Evolutionary conservation across 2,113 vertebrate genomes (phyloP).

Genomic region (Rhizomys pruinosus): DNA sequence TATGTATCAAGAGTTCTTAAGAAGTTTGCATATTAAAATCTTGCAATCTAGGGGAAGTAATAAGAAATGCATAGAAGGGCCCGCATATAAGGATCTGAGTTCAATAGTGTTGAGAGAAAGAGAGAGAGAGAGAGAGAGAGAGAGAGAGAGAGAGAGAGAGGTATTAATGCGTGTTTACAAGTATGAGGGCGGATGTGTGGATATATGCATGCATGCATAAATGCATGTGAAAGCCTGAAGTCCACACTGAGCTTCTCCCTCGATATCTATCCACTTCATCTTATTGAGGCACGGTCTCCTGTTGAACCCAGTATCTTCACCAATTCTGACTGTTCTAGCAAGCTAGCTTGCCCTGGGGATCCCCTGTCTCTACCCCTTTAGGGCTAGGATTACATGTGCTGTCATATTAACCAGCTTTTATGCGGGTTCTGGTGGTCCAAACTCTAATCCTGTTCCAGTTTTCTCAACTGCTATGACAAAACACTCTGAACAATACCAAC

Average conservation of each 20-base stretch:
- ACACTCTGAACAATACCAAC: no score
- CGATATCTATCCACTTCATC: neutral
- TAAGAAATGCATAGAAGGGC: neutral
- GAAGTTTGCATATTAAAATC: neutral
- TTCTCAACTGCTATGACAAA: no score
- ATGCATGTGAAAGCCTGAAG: neutral
- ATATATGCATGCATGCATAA: no score
- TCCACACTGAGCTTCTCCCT: neutral
- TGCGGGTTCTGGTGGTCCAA: no score
- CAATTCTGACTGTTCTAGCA: neutral
- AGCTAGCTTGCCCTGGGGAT: neutral
- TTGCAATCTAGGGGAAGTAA: neutral
- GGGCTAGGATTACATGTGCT: neutral
- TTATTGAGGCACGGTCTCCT: neutral
- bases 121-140: no score
- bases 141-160: no score
- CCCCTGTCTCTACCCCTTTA: no score
- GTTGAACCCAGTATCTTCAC: neutral
- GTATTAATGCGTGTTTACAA: neutral
- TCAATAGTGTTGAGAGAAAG: no score
- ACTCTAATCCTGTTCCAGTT: no score
- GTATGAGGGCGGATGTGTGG: neutral
- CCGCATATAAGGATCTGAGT: neutral
- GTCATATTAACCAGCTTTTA: neutral
- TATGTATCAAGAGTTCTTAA: neutral